Conservation (phyloP, 1,140 invertebrate species). For the Drosophila nikananu region DNA sequence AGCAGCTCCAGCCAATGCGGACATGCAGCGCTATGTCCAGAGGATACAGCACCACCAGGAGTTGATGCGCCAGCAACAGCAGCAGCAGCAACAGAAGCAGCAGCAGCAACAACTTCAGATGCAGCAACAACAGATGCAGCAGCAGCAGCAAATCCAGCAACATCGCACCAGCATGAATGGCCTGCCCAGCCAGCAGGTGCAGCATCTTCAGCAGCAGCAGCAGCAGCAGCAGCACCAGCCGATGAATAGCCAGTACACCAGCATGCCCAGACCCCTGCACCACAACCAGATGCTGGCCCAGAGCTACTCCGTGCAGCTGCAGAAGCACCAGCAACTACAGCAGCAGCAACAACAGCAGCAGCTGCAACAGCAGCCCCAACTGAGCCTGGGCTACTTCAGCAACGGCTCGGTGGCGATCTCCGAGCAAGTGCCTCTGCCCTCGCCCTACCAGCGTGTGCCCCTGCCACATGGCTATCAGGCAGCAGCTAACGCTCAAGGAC, state of each 20-base stretch:
- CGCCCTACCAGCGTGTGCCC: conserved; percentile 87
- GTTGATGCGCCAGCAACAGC: conserved; percentile 34
- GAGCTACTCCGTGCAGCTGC: conserved; percentile 69
- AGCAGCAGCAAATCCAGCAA: conserved; percentile 46
- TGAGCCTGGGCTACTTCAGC: conserved; percentile 78
- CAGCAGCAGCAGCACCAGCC: conserved; percentile 46
- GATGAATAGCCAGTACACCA: conserved; percentile 64
- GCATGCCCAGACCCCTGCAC: conserved; percentile 62
- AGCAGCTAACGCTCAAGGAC: neutral
- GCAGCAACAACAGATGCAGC: conserved; percentile 39
- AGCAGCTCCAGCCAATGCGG: conserved; percentile 23
- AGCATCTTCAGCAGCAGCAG: conserved; percentile 40
- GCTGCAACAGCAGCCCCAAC: conserved; percentile 81
- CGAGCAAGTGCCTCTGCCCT: conserved; percentile 62
- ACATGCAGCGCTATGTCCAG: conserved; percentile 81
- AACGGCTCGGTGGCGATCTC: conserved; percentile 52
- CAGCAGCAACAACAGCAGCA: conserved; percentile 85
- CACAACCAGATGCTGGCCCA: conserved; percentile 47
- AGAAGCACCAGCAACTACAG: conserved; percentile 76
- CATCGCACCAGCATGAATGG: conserved; percentile 78
- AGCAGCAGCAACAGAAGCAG: conserved; percentile 40
- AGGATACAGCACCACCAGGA: conserved; percentile 62
- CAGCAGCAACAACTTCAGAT: conserved; percentile 55
- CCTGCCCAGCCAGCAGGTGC: conserved; percentile 56
- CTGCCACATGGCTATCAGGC: conserved; percentile 85